These are phyloP conservation scores for Ornithoptera alexandrae DNA, from an alignment of 2,888 invertebrate genomes.

Conservation along the genomic window DNA sequence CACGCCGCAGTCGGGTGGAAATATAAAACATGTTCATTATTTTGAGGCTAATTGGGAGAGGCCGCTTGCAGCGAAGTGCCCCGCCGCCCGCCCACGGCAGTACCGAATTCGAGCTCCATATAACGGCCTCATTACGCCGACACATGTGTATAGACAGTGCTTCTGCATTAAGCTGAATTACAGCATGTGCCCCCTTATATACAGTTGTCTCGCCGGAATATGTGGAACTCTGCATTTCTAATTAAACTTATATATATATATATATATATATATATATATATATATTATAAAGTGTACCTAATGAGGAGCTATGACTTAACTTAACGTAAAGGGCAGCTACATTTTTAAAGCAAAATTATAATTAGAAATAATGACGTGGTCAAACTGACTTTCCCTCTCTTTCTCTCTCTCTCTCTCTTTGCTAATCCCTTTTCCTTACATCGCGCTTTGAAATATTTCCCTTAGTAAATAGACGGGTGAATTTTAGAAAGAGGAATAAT, in stretches of 20 bases:
- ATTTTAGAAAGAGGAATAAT: conserved; percentile 62
- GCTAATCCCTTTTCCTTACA: conserved; percentile 43
- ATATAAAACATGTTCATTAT: conserved; percentile 81
- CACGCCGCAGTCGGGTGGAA: conserved; percentile 74
- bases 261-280: no score
- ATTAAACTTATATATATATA: background rate
- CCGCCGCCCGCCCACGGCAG: conserved; percentile 69
- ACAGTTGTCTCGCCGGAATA: conserved; percentile 4
- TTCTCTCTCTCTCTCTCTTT: no score
- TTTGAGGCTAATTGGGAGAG: conserved; percentile 79
- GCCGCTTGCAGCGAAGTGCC: conserved; percentile 72
- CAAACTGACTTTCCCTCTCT: conserved; percentile 21
- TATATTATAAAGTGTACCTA: background rate
- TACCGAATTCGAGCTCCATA: conserved; percentile 66
- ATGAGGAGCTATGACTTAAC: background rate
- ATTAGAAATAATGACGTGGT: background rate
- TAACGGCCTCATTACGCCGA: conserved; percentile 67
- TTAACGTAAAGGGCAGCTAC: background rate
- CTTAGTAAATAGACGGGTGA: conserved; percentile 53
- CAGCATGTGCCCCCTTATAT: conserved; percentile 32
- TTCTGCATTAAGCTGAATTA: conserved; percentile 74
- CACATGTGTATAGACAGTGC: conserved; percentile 66
- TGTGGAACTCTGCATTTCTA: conserved; percentile 8
- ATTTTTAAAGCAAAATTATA: background rate
- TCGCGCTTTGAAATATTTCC: conserved; percentile 48